These are phyloP conservation scores for Rhagium mordax DNA, from an alignment of 2,888 invertebrate genomes.

Conservation along the genomic window DNA sequence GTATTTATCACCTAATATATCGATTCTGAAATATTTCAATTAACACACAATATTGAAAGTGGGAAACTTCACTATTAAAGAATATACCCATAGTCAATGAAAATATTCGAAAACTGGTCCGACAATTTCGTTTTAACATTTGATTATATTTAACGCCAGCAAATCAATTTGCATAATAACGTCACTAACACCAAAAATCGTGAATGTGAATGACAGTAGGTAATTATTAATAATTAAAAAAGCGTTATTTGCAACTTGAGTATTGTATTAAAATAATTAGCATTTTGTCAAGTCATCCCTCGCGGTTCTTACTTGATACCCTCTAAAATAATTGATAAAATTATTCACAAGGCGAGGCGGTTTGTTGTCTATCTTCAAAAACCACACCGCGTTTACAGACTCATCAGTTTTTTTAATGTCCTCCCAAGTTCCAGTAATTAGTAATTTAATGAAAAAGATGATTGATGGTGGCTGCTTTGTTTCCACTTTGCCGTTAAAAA, in stretches of 20 bases:
- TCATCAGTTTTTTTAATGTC: conserved; percentile 21
- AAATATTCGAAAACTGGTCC: background rate
- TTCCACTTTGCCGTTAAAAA: conserved; percentile 14
- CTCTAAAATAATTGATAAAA: conserved; percentile 38
- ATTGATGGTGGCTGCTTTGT: conserved; percentile 41
- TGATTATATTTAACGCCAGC: background rate
- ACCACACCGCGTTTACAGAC: conserved; percentile 37
- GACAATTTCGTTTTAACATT: background rate
- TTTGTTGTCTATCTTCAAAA: conserved; percentile 29
- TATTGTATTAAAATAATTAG: conserved; percentile 3
- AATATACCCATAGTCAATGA: too few relatives aligned
- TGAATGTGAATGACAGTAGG: background rate
- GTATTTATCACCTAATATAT: too few relatives aligned
- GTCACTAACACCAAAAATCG: background rate
- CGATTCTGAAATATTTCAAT: too few relatives aligned
- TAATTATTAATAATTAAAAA: conserved; percentile 12
- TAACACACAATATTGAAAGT: too few relatives aligned
- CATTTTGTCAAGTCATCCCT: conserved; percentile 15
- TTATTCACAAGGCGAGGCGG: conserved; percentile 24
- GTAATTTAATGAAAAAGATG: conserved; percentile 48
- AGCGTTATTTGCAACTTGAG: background rate
- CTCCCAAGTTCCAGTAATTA: conserved; percentile 39
- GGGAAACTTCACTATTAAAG: too few relatives aligned
- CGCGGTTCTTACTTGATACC: background rate
- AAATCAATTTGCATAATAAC: background rate